These are phyloP conservation scores for Trichosurus vulpecula DNA, from an alignment of 2,797 vertebrate species.

Conservation along the genomic window DNA sequence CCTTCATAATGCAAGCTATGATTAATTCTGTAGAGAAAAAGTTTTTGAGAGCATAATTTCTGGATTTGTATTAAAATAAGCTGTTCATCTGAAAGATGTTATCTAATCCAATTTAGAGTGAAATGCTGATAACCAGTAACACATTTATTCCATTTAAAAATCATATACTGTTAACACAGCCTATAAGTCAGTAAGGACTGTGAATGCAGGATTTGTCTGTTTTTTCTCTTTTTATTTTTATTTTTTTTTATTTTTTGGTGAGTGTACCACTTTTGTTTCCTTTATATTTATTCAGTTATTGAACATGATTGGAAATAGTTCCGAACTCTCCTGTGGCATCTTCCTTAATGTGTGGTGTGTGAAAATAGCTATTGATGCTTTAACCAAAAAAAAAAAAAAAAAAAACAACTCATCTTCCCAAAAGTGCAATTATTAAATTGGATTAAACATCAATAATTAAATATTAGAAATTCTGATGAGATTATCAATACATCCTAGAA, in stretches of 20 bases:
- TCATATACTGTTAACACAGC: conserved; percentile 40
- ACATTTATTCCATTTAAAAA: conserved; percentile 40
- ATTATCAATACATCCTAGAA: conserved; percentile 43
- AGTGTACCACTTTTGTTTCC: neutral
- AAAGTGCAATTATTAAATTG: conserved; percentile 22
- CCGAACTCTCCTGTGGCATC: neutral
- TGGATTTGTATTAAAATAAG: conserved; percentile 44
- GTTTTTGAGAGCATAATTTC: neutral
- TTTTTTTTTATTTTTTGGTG: too few relatives aligned
- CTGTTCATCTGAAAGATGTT: conserved; percentile 38
- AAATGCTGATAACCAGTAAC: neutral
- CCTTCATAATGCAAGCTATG: conserved; percentile 16
- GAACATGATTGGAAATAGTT: neutral
- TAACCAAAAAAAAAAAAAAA: too few relatives aligned
- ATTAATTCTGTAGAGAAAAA: conserved; percentile 24
- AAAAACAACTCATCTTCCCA: neutral
- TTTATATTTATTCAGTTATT: neutral
- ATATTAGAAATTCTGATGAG: conserved; percentile 6
- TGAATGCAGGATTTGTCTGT: neutral
- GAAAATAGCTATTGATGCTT: neutral
- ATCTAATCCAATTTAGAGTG: conserved; percentile 11
- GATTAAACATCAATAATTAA: neutral
- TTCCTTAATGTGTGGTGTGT: conserved; percentile 21
- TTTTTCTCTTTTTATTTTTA: too few relatives aligned
- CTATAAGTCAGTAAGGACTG: neutral